Base-by-base conservation (phyloP, 2,888 invertebrate genomes). In the Drosophila formosana region DNA sequence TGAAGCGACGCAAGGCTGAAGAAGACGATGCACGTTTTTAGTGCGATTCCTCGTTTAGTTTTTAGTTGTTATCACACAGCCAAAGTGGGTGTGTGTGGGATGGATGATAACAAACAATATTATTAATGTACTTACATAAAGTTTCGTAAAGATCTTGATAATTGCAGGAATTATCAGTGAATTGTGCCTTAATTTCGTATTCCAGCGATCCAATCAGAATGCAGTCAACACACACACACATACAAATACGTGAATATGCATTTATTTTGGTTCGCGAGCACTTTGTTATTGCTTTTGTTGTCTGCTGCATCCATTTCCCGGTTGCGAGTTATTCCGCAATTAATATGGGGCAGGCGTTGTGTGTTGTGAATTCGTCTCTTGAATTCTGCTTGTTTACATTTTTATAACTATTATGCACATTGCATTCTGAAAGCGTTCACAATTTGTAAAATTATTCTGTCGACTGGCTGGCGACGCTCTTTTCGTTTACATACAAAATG, bases 261-360 rank as follows among this genome's bases (percentile, higher is more conserved):
- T 79, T 84, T 86, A 87, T 87, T 86, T 87, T 84, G 77, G 72
- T 82, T 75, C 68, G 67, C 77, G 69, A 78, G 75, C 82, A 82
- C 75, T 75, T 80, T 82, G 73, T 84, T 84, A 84, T 85, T 82
- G 85, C 82, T 84, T 80, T 82, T 76, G 74, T 75, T 78, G 78
- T 79, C 75, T 75, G 61, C 64, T 80, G 72, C 84, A 80, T 84
- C 50, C 39, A 13, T 74, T 72, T 57, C 28, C 61, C 63, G 53
- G 7, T 34, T 43, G 43, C 32, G 6, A 13, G 11, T 28, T 45
- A 58, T 64, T 34, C 39, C 51, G 41, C 41, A 63, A 63, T 53
- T 49, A 46, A 23, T 57, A 34, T 34, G 13, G 51, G 32, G 39
- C 8, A 49, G 18, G 39, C 18, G 11, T 7, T 3, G 18, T 53